These are phyloP conservation scores for Cyanistes caeruleus DNA, from an alignment of 2,113 vertebrate species.

Conservation along the genomic window DNA sequence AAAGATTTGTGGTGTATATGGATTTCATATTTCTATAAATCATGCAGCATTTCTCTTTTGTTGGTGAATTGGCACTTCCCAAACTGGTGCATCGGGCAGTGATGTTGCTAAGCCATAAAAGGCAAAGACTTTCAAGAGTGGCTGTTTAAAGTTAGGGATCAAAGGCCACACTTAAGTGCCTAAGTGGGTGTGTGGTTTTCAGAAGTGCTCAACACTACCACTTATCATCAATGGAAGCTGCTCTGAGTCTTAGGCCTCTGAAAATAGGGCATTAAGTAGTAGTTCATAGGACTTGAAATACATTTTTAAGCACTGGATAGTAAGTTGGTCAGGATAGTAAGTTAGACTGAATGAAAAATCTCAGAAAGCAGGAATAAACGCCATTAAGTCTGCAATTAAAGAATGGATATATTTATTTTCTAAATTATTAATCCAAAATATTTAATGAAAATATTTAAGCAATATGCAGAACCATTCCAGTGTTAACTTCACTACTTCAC, in stretches of 20 bases:
- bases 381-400: neutral
- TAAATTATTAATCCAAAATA: neutral
- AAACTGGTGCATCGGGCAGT: neutral
- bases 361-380: neutral
- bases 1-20: neutral
- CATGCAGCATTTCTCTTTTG: neutral
- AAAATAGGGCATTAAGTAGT: neutral
- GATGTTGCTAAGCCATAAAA: neutral
- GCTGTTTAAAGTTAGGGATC: neutral
- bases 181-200: neutral
- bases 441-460: neutral
- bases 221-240: neutral
- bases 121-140: neutral
- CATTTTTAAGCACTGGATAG: neutral
- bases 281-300: neutral
- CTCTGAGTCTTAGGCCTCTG: neutral
- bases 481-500: neutral
- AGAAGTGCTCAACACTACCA: neutral
- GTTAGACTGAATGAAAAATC: neutral
- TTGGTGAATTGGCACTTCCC: neutral
- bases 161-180: conserved; percentile 15
- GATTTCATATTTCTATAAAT: neutral
- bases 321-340: neutral
- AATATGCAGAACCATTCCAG: neutral
- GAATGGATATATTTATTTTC: neutral